These are phyloP conservation scores for Tryphoninae sp. DNA, from an alignment of 2,888 invertebrate genomes.

Conservation along the genomic window DNA sequence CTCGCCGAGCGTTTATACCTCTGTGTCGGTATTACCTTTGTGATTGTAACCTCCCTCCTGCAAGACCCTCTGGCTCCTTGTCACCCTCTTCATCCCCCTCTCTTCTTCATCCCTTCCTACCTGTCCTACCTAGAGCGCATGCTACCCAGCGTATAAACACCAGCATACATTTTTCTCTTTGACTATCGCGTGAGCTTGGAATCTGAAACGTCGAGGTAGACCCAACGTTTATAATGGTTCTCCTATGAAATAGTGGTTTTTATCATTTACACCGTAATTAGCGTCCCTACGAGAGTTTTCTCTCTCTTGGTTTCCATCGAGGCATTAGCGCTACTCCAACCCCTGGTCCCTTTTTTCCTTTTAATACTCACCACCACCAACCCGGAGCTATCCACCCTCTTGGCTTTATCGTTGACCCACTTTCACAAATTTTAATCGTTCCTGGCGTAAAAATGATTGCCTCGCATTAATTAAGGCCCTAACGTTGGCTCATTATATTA, in stretches of 20 bases:
- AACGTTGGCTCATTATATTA: not conserved
- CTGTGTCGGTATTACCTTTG: conserved; percentile 16
- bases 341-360: conserved; percentile 21
- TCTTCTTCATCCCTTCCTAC: conserved; percentile 14
- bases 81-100: conserved; percentile 8
- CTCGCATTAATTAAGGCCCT: conserved; percentile 41
- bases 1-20: conserved; percentile 39
- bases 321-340: conserved; percentile 49
- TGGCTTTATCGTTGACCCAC: conserved; percentile 56
- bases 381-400: not conserved
- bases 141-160: not conserved
- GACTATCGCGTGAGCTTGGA: conserved; percentile 65
- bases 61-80: conserved; percentile 11
- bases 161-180: conserved; percentile 61
- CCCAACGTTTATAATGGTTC: conserved; percentile 43
- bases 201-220: conserved; percentile 37
- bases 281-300: conserved; percentile 65
- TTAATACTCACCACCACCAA: conserved; percentile 22
- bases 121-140: not conserved
- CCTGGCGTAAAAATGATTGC: conserved; percentile 31
- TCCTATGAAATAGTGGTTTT: conserved; percentile 64
- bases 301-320: conserved; percentile 68
- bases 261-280: conserved; percentile 73
- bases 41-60: conserved; percentile 5
- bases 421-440: conserved; percentile 38